Evolutionary conservation across 2,797 vertebrate species (phyloP).

Genomic region (Pelobates cultripes): DNA sequence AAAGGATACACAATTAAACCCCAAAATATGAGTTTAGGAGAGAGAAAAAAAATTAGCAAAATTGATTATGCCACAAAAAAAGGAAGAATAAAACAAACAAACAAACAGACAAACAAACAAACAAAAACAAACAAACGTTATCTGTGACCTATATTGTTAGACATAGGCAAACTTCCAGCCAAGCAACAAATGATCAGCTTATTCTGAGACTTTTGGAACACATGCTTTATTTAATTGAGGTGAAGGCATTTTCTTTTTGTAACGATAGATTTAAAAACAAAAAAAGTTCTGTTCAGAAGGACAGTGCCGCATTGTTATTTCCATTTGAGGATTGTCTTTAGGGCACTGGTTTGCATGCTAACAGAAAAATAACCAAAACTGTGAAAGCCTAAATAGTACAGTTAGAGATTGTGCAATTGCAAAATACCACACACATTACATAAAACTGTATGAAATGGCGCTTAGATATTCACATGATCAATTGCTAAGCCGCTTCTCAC

Average conservation of each 20-base stretch:
- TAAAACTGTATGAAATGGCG: too few species aligned
- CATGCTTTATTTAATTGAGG: constrained; percentile 30
- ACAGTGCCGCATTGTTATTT: constrained; percentile 31
- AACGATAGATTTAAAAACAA: constrained; percentile 35
- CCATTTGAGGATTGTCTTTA: constrained; percentile 29
- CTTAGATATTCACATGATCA: too few species aligned
- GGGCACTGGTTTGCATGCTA: constrained; percentile 12
- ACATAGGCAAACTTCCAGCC: neutral
- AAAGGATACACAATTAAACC: too few species aligned
- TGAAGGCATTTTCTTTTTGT: constrained; percentile 28
- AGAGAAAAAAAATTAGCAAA: too few species aligned
- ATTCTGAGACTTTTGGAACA: neutral
- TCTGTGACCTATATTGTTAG: neutral
- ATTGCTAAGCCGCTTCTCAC: too few species aligned
- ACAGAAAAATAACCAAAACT: constrained; percentile 14
- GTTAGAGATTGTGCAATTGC: too few species aligned
- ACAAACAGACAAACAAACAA: too few species aligned
- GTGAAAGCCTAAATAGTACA: neutral
- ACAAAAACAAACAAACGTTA: neutral
- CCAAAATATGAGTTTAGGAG: too few species aligned
- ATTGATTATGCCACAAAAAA: too few species aligned
- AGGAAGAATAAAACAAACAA: too few species aligned
- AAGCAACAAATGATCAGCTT: constrained; percentile 11
- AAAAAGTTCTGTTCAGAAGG: constrained; percentile 21
- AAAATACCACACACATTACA: too few species aligned